Evolutionary conservation across 35 echinoderm and acorn worm species (phyloP).

Genomic region (Acanthaster planci): DNA sequence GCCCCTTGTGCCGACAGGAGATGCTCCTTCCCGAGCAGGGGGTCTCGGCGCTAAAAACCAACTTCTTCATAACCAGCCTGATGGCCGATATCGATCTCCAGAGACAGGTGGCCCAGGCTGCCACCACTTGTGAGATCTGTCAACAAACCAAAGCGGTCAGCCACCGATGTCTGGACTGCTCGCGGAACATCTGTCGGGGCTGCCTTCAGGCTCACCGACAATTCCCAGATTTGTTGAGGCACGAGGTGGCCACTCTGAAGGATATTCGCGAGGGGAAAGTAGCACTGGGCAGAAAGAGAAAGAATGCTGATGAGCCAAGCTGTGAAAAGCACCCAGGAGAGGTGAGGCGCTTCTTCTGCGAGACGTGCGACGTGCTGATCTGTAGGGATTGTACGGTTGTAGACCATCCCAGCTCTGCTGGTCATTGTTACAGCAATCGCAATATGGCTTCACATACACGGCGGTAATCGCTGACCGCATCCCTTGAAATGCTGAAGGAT

Average conservation of each 20-base stretch:
- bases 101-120: neutral
- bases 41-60: neutral
- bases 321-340: conserved; percentile 32
- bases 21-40: neutral
- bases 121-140: neutral
- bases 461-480: neutral
- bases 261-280: conserved; percentile 7
- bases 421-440: neutral
- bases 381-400: conserved; percentile 28
- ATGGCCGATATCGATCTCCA: conserved; percentile 1
- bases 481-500: neutral
- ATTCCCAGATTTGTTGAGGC: neutral
- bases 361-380: conserved; percentile 28
- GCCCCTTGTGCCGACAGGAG: conserved; percentile 33
- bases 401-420: neutral
- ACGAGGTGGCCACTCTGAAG: neutral
- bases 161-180: conserved; percentile 16
- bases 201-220: neutral
- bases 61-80: conserved; percentile 5
- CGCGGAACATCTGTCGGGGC: neutral
- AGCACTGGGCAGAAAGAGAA: neutral
- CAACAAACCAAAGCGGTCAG: neutral
- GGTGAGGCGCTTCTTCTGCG: conserved; percentile 31
- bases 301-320: neutral
- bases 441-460: neutral